Evolutionary conservation across 2,888 invertebrate genomes (phyloP), one percentile per base, ranked within the genome.

Genomic region (Caradrina clavipalpis): DNA sequence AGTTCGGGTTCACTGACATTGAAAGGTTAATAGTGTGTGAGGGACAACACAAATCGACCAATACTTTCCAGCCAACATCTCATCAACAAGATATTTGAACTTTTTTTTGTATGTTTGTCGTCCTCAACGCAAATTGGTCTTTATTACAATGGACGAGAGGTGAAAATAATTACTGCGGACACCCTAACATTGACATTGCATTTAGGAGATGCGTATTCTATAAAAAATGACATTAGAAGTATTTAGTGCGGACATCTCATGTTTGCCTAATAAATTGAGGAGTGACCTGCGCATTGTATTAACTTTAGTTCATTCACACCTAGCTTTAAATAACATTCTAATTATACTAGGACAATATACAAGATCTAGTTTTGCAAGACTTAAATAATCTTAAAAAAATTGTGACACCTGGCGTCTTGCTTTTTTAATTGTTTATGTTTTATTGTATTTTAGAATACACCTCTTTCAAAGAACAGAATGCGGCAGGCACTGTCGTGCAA

Each of bases 301-400:
- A n/a, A 60, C 39, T 22, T 49, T 13, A 17, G 65, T 50, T 63
- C 45, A 64, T 74, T 51, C 65, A 64, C 55, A 61, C 61, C 61
- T 49, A 11, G 15, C n/a, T 26, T 3, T n/a, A 26, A n/a, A n/a
- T n/a, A n/a, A 21, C 11, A 21, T 42, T 8, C 11, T 42, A 55
- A 55, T 49, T 35, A 31, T 10, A 13, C 1, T 5, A 21, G 22
- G 45, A 45, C 42, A 71, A 19, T 60, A 71, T 8, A 35, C 35
- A 35, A 5, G 7, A 8, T 35, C 1, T 8, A 35, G 35, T 8
- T 35, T 35, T 35, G 35, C 35, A 35, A 26, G 26, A 26, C 4
- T 26, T 26, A 26, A 26, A 26, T 26, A 26, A 26, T 26, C 26
- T n/a, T 26, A 26, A 26, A 3, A 26, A 26, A 26, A 26, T 26